A percentile compares a stretch with the other conserved stretches of the same genome.
phyloP scores from a whole-genome alignment of 2,888 invertebrate genomes.

The Escarpia spicata region DNA sequence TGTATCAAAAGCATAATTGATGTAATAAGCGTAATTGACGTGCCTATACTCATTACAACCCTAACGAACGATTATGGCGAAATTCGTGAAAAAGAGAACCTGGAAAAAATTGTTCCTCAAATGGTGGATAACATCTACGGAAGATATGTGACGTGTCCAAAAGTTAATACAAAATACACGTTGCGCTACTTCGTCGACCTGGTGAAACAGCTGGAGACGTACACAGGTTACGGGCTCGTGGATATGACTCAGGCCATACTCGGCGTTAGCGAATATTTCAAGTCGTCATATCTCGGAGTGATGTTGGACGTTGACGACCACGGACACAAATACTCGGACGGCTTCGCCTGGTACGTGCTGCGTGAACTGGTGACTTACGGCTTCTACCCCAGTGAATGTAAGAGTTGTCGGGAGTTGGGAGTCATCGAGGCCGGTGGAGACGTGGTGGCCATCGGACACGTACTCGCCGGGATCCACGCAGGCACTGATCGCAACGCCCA shows the following conservation, averaged over 20 bases:
- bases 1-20: too few species aligned
- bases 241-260: background rate
- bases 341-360: background rate
- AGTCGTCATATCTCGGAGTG: background rate
- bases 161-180: background rate
- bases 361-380: background rate
- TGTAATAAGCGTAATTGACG: too few species aligned
- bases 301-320: background rate
- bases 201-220: background rate
- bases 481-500: background rate
- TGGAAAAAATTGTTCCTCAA: too few species aligned
- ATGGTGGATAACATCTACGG: background rate
- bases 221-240: background rate
- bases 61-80: too few species aligned
- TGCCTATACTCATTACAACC: too few species aligned
- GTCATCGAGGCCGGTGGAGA: background rate
- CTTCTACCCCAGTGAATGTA: background rate
- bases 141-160: background rate
- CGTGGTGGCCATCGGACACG: background rate
- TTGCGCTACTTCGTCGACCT: background rate
- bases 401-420: slow-evolving; percentile 1
- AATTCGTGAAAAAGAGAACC: too few species aligned
- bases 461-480: background rate
- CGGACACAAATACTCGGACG: background rate
- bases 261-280: background rate